Base-by-base conservation (phyloP, 2,888 invertebrate genomes). In the Onchidella celtica region DNA sequence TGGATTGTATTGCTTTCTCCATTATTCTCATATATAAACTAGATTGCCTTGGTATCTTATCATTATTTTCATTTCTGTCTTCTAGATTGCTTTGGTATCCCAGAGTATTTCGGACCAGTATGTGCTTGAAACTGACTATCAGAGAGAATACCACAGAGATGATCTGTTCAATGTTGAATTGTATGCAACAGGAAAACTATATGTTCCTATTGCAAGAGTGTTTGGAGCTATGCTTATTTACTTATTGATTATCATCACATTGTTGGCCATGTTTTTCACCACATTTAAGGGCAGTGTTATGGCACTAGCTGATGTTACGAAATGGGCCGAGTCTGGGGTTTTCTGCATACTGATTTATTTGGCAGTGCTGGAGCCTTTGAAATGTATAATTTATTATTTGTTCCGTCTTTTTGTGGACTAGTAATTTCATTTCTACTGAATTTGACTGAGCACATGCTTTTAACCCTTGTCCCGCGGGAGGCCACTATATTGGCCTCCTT, bases 111-210 rank as follows among this genome's bases (percentile, higher is more conserved):
- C 81, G 24, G 63, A 75, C n/a, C 11, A 40, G 21, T 57, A 24
- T 24, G 24, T 72, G 21, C 57, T 66, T 6, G 81, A 81, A 1
- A 61, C 29, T 14, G 75, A 75, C 57, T 61, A 29, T 36, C 61
- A 66, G 3, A 55, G 75, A 36, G 81, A 81, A 57, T 81, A 66
- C 38, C 59, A 55, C 47, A 57, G n/a, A 29, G 81, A 81, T 81
- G 81, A 81, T 9, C 61, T 81, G 21, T 81, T 68, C 81, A 81
- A 81, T 75, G 81, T 81, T 11, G 81, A 81, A 69, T 40, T 81
- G 27, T 81, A 61, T 81, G 81, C 81, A 40, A 81, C 73, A 34
- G n/a, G 66, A 34, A 69, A 81, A n/a, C 68, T 81, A n/a, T 68
- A 81, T 6, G 47, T 59, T 47, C 61, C 40, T 17, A 38, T 81